Evolutionary conservation across 2,888 invertebrate species (phyloP).

Genomic region (Tanytarsus gracilentus): DNA sequence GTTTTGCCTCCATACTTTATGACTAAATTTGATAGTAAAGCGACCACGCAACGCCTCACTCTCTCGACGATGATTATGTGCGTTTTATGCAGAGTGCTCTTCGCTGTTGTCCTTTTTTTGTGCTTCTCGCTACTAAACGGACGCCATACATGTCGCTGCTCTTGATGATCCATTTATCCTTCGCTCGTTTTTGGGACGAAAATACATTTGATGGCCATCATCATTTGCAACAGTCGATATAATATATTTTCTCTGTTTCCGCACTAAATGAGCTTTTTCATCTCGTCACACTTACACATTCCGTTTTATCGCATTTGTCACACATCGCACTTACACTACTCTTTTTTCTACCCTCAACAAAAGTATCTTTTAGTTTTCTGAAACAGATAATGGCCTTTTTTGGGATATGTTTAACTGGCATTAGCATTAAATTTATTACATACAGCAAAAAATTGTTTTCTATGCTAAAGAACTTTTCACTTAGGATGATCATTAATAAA

Average conservation of each 20-base stretch:
- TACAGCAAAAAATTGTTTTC: no score
- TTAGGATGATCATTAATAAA: no score
- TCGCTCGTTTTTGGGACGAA: background rate
- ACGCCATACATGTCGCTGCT: background rate
- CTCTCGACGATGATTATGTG: conserved; percentile 1
- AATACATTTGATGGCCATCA: conserved; percentile 9
- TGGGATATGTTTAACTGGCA: background rate
- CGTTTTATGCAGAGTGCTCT: conserved; percentile 13
- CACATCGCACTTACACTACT: background rate
- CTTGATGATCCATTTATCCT: background rate
- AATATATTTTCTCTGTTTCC: background rate
- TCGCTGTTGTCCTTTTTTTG: background rate
- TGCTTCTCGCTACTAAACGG: background rate
- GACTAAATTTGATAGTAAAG: conserved; percentile 14
- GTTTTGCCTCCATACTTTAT: background rate
- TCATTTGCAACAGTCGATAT: conserved; percentile 15
- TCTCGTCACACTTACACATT: background rate
- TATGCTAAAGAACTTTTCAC: no score
- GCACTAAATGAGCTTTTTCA: background rate
- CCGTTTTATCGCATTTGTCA: background rate
- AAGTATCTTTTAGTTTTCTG: background rate
- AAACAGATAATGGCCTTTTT: background rate
- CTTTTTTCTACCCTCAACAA: background rate
- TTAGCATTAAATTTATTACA: conserved; percentile 12
- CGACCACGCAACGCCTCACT: background rate